Conservation (phyloP, 1,140 invertebrate species). For the Trigoniulus corallinus region DNA sequence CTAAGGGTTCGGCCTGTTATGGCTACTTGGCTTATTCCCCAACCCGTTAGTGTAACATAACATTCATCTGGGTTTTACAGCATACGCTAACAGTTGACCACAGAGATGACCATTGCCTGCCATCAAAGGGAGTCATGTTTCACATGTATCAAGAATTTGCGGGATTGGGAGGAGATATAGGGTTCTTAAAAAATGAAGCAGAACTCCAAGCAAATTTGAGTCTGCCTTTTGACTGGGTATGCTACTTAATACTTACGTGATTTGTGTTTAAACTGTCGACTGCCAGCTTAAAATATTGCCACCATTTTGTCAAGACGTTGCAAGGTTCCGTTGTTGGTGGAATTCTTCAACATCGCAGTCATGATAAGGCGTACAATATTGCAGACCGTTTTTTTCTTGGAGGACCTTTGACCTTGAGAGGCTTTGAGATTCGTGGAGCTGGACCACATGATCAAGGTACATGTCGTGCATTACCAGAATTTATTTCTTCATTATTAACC, state of each 20-base stretch:
- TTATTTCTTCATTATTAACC: background rate
- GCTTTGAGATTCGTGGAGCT: slow-evolving; percentile 61
- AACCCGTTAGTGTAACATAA: too few relatives aligned
- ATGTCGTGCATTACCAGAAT: background rate
- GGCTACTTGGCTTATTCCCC: too few relatives aligned
- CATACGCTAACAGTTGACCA: slow-evolving; percentile 60
- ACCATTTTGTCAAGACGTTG: slow-evolving; percentile 37
- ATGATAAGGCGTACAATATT: slow-evolving; percentile 42
- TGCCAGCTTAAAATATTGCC: background rate
- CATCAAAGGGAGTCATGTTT: slow-evolving; percentile 46
- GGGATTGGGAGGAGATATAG: slow-evolving; percentile 69
- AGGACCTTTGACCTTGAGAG: slow-evolving; percentile 62
- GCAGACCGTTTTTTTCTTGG: slow-evolving; percentile 72
- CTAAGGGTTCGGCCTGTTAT: too few relatives aligned
- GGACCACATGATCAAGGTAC: slow-evolving; percentile 56
- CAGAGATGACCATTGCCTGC: slow-evolving; percentile 60
- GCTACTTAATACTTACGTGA: slow-evolving; percentile 17
- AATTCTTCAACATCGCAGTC: slow-evolving; percentile 36
- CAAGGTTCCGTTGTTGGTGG: slow-evolving; percentile 54
- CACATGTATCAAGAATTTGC: slow-evolving; percentile 53
- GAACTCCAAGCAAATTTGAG: slow-evolving; percentile 56
- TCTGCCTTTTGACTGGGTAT: slow-evolving; percentile 45
- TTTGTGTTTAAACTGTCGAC: slow-evolving; percentile 1
- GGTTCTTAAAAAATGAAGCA: slow-evolving; percentile 67
- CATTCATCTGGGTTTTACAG: slow-evolving; percentile 16